Evolutionary conservation across 2,797 vertebrate genomes (phyloP), one percentile per base, ranked within the genome.

Genomic region (Anas georgica): DNA sequence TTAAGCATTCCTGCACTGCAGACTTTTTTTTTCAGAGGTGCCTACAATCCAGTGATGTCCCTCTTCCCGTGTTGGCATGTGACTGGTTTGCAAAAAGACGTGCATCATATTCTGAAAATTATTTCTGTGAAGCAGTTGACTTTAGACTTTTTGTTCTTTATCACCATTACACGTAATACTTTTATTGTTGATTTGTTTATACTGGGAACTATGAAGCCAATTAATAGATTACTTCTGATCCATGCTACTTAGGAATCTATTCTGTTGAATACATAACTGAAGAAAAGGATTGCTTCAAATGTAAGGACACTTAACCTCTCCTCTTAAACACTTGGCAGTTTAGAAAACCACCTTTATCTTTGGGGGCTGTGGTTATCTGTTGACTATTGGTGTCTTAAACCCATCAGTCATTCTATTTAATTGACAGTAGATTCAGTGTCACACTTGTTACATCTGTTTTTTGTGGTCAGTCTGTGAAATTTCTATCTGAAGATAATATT

Each of bases 1-100:
- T 90, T 94, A 83, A 95, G 77, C 78, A 94, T 97, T 85, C 94
- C 91, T 95, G 86, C 89, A 59, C 93, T 97, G 87, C 63, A 92
- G 94, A 86, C 8, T 76, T 90, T 87, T 92, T 92, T 43, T 92
- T 88, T 83, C 88, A 67, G 79, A 95, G 94, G 92, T 84, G 95
- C 82, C 50, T 97, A 78, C 84, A 96, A 76, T 79, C 72, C 52
- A 83, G 3, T 89, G 55, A 93, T 54, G 85, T 83, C 87, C 89
- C 50, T 83, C 63, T 41, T 94, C 83, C 86, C 39, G 15, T 73
- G 91, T 60, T 93, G 88, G 74, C 86, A 90, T 59, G 69, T 85
- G 82, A 77, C 80, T 96, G 91, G 94, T 94, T 94, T 90, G 87
- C 85, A 81, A 79, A 74, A 87, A 43, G 29, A 87, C 52, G 31